Evolutionary conservation across 1,140 invertebrate species (phyloP).

Genomic region (Drosophila bocki): DNA sequence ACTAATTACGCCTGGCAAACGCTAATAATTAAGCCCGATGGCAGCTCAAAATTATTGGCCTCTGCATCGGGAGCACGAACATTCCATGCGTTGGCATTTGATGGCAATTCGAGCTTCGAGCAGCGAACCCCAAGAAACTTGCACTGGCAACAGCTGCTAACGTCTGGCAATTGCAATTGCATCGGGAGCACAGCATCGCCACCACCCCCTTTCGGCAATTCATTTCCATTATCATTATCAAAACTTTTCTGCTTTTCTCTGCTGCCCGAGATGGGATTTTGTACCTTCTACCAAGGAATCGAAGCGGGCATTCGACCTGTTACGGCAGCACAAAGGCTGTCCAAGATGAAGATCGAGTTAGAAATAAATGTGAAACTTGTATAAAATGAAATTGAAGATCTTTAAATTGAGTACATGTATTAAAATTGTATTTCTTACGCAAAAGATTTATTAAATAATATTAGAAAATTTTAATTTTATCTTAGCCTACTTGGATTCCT

Average conservation of each 20-base stretch:
- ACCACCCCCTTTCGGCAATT: conserved; percentile 55
- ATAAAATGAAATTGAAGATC: background rate
- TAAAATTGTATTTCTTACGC: too few species aligned
- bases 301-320: background rate
- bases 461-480: too few species aligned
- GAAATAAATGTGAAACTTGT: too few species aligned
- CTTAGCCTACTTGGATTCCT: background rate
- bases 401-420: background rate
- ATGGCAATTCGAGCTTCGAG: conserved; percentile 20
- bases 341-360: background rate
- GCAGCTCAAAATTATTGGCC: conserved; percentile 61
- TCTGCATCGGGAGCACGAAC: conserved; percentile 35
- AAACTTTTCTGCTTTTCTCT: conserved; percentile 67
- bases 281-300: background rate
- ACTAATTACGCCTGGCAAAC: conserved; percentile 62
- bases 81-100: conserved; percentile 49
- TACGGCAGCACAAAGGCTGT: background rate
- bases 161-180: conserved; percentile 63
- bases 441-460: too few species aligned
- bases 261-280: conserved; percentile 42
- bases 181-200: conserved; percentile 7
- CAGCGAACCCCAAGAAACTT: conserved; percentile 26
- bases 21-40: conserved; percentile 62
- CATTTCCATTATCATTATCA: conserved; percentile 83
- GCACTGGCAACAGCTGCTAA: conserved; percentile 67